These are phyloP conservation scores for Megaustenia siamemsis DNA, from an alignment of 2,888 invertebrate genomes.

Conservation along the genomic window DNA sequence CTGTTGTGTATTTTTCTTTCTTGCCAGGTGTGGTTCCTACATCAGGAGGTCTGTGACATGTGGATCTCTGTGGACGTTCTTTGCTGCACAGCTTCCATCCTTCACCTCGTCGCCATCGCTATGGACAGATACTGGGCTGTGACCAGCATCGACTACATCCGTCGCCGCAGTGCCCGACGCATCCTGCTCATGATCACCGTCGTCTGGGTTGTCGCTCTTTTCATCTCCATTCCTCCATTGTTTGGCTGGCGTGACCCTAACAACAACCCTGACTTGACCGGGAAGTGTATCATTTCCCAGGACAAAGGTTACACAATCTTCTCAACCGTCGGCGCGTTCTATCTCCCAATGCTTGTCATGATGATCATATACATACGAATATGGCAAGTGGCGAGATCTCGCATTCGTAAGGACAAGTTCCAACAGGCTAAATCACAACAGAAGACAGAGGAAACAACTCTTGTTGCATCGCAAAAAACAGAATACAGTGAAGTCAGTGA, in stretches of 20 bases:
- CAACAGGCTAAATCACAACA: slow-evolving; percentile 58
- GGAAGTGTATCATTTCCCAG: slow-evolving; percentile 91
- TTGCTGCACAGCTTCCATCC: slow-evolving; percentile 96
- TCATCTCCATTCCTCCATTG: slow-evolving; percentile 95
- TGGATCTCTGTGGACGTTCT: slow-evolving; percentile 99
- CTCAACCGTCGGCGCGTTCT: slow-evolving; percentile 97
- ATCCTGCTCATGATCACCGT: slow-evolving; percentile 93
- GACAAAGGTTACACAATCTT: slow-evolving; percentile 92
- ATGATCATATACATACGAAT: slow-evolving; percentile 98
- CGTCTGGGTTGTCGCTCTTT: slow-evolving; percentile 94
- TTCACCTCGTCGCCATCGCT: slow-evolving; percentile 97
- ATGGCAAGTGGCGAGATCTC: slow-evolving; percentile 88
- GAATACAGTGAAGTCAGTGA: slow-evolving; percentile 57
- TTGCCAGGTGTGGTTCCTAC: slow-evolving; percentile 87
- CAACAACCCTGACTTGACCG: slow-evolving; percentile 70
- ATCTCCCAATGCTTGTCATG: slow-evolving; percentile 95
- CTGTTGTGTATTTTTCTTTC: background rate
- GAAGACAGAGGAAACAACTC: slow-evolving; percentile 58
- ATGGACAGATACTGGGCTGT: slow-evolving; percentile 99
- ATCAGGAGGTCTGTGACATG: slow-evolving; percentile 93
- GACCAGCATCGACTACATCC: slow-evolving; percentile 97
- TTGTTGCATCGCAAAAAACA: slow-evolving; percentile 58
- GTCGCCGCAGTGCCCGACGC: slow-evolving; percentile 89
- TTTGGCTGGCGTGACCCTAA: slow-evolving; percentile 82
- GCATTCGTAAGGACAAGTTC: slow-evolving; percentile 74